A percentile compares a stretch with the other conserved stretches of the same genome.
phyloP scores from a whole-genome alignment of 2,888 invertebrate genomes.

The Boloria euphrosyne region DNA sequence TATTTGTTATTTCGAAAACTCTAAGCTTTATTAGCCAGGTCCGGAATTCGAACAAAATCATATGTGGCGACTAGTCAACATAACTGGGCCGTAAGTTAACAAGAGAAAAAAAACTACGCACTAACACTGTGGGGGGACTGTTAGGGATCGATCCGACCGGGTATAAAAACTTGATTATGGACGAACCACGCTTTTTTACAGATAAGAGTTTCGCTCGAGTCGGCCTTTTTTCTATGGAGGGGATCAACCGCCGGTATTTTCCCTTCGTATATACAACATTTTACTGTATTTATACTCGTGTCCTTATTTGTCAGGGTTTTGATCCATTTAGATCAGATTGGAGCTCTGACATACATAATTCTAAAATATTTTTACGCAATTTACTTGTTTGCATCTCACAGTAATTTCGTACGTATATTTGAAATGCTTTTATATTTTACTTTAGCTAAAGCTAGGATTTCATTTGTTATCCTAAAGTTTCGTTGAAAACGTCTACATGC shows the following conservation, averaged over 20 bases:
- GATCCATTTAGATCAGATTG: too few relatives aligned
- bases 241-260: conserved; percentile 3
- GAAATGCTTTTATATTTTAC: too few relatives aligned
- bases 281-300: conserved; percentile 1
- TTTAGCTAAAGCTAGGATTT: too few relatives aligned
- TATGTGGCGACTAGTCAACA: not conserved
- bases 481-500: too few relatives aligned
- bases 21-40: too few relatives aligned
- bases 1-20: too few relatives aligned
- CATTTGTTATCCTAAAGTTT: too few relatives aligned
- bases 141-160: conserved; percentile 9
- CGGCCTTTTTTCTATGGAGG: conserved; percentile 18
- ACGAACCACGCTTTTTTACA: conserved; percentile 17
- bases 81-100: not conserved
- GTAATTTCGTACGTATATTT: too few relatives aligned
- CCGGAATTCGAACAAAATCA: not conserved
- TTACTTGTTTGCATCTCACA: too few relatives aligned
- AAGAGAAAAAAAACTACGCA: conserved; percentile 3
- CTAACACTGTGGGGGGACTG: conserved; percentile 16
- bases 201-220: conserved; percentile 21
- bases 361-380: too few relatives aligned
- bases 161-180: conserved; percentile 24
- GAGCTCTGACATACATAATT: too few relatives aligned
- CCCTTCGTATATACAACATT: conserved; percentile 3
- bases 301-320: not conserved